Conservation (phyloP, 2,888 invertebrate genomes). For the Laothoe populi region DNA sequence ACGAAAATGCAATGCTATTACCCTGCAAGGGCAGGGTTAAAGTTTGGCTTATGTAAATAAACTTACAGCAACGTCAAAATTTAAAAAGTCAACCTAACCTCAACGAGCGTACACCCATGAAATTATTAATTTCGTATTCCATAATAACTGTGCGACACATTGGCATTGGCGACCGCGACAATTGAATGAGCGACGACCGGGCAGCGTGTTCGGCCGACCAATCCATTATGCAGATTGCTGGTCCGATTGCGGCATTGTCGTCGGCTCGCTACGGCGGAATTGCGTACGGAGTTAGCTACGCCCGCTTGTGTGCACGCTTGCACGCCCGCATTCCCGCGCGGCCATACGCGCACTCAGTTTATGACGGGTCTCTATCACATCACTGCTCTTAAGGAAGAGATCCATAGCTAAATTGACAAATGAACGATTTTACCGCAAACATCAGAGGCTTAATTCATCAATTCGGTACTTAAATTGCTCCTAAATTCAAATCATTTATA, state of each 20-base stretch:
- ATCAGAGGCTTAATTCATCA: not conserved
- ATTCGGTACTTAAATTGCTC: no score
- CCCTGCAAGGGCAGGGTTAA: no score
- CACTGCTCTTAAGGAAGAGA: constrained; percentile 40
- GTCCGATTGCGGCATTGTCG: constrained; percentile 83
- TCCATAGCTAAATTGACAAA: not conserved
- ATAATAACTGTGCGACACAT: constrained; percentile 79
- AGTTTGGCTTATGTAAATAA: not conserved
- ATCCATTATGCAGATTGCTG: constrained; percentile 84
- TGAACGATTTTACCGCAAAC: not conserved
- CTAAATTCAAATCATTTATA: no score
- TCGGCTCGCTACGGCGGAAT: constrained; percentile 68
- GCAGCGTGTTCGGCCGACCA: constrained; percentile 78
- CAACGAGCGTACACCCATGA: constrained; percentile 46
- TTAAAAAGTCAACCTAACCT: constrained; percentile 24
- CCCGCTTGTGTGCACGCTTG: constrained; percentile 18
- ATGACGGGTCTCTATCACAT: not conserved
- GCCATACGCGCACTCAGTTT: constrained; percentile 3
- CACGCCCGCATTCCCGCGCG: not conserved
- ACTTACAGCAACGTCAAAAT: not conserved
- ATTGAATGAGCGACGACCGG: constrained; percentile 81
- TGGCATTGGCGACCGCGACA: constrained; percentile 78
- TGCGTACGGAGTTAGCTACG: constrained; percentile 52
- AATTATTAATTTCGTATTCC: constrained; percentile 79
- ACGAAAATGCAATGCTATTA: no score